Evolutionary conservation across 2,113 vertebrate genomes (phyloP), one percentile per base, ranked within the genome.

Genomic region (Mandrillus leucophaeus): DNA sequence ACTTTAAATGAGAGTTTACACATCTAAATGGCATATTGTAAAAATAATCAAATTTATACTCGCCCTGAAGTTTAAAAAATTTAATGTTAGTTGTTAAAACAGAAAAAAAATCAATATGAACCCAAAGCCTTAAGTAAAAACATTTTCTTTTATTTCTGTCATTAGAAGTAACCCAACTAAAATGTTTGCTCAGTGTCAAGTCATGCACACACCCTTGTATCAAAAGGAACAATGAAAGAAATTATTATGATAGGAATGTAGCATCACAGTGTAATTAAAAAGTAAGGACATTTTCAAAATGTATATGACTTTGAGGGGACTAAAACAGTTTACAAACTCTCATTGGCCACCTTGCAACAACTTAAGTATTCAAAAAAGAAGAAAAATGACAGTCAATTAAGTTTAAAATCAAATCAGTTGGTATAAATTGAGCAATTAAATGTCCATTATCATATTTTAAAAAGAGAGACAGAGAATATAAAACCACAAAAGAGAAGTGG

Each of bases 151-250:
- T 92, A 66, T 88, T 95, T 93, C 83, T 95, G 7, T 78, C 30
- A 95, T 59, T 92, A 78, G 35, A 95, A 92, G 35, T 78, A 92
- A 79, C 38, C 27, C 35, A 93, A 40, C 40, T 96, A 59, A 96
- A 86, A 73, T 81, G 2, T 59, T 84, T 59, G n/a, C 27, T 93
- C 10, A 14, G 25, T 35, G 64, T 92, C 59, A 89, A 85, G 76
- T 86, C 38, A 50, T 11, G 30, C 8, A 75, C 17, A 90, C 0
- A 0, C 9, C 23, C 43, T 59, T 86, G 6, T 61, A 90, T 61
- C 59, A 68, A 96, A 94, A 93, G 32, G 35, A 85, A 78, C 17
- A 73, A 52, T 35, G 50, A 92, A 76, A 72, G 1, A 83, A 90
- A 83, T 48, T 66, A 38, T 78, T 45, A 84, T 23, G 48, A 96